phyloP scores from a whole-genome alignment of 2,113 vertebrate genomes.

The Python bivittatus region DNA sequence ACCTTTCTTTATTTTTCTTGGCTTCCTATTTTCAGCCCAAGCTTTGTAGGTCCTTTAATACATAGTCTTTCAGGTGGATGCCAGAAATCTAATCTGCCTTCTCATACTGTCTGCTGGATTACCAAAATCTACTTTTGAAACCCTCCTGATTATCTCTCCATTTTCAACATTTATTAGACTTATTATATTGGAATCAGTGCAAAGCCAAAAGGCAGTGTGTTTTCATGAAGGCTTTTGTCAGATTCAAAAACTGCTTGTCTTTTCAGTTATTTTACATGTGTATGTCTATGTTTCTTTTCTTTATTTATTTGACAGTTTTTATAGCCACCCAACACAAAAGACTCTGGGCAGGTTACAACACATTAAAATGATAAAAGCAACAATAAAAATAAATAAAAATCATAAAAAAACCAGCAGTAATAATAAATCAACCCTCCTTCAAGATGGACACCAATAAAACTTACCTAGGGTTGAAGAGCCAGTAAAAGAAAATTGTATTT shows the following conservation, averaged over 20 bases:
- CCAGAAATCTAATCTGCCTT: constrained; percentile 6
- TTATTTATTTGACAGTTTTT: not conserved
- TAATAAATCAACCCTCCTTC: not conserved
- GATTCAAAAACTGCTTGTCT: not conserved
- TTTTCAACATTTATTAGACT: not conserved
- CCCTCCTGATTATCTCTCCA: not conserved
- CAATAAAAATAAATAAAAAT: not conserved
- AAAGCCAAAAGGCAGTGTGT: not conserved
- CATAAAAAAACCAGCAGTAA: not conserved
- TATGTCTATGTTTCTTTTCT: not conserved
- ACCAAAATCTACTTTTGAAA: constrained; percentile 1
- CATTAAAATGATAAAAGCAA: not conserved
- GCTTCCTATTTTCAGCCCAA: not conserved
- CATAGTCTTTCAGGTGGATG: not conserved
- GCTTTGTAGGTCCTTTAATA: constrained; percentile 15
- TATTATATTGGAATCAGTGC: not conserved
- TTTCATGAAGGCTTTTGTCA: not conserved
- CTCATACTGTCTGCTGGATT: constrained; percentile 14
- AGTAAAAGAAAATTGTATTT: not conserved
- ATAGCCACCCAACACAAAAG: not conserved
- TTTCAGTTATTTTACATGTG: not conserved
- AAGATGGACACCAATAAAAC: not conserved
- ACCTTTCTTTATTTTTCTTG: not conserved
- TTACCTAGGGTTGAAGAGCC: not conserved
- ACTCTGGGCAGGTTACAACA: not conserved